phyloP scores from a whole-genome alignment of 1,140 invertebrate genomes.

The Hyphantria cunea region DNA sequence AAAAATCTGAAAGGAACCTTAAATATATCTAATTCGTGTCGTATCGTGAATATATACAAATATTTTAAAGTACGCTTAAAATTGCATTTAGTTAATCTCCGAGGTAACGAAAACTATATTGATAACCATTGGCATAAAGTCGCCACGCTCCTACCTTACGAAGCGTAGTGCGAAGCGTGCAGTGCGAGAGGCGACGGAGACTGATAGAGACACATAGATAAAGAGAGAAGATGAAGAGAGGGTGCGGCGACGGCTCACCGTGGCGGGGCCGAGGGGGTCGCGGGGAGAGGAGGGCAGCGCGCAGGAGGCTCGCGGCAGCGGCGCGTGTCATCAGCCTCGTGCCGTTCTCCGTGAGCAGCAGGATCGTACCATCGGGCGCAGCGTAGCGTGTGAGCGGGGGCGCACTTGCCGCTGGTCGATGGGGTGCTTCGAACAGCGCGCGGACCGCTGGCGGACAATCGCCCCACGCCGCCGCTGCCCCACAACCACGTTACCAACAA shows the following conservation, averaged over 20 bases:
- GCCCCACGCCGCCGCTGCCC: conserved; percentile 74
- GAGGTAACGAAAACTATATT: conserved; percentile 12
- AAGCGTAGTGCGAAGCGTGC: conserved; percentile 76
- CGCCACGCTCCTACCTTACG: conserved; percentile 73
- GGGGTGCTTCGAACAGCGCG: conserved; percentile 66
- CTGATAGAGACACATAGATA: conserved; percentile 70
- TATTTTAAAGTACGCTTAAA: conserved; percentile 17
- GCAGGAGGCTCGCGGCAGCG: conserved; percentile 77
- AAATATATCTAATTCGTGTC: conserved; percentile 9
- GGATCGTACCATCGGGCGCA: conserved; percentile 77
- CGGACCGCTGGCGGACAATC: conserved; percentile 67
- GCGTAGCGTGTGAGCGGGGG: conserved; percentile 75
- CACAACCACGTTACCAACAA: conserved; percentile 74
- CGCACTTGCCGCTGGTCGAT: conserved; percentile 51
- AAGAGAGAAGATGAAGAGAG: conserved; percentile 56
- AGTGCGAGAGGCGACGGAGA: conserved; percentile 74
- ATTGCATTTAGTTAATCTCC: conserved; percentile 1
- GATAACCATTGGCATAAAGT: conserved; percentile 17
- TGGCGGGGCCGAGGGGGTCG: conserved; percentile 74
- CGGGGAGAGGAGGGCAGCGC: conserved; percentile 78
- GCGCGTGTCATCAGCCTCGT: conserved; percentile 79
- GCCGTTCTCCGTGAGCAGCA: conserved; percentile 80
- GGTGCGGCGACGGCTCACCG: conserved; percentile 78
- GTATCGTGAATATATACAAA: conserved; percentile 13
- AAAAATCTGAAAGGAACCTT: conserved; percentile 19